phyloP scores from a whole-genome alignment of 1,140 invertebrate species.

The Trigoniulus corallinus region DNA sequence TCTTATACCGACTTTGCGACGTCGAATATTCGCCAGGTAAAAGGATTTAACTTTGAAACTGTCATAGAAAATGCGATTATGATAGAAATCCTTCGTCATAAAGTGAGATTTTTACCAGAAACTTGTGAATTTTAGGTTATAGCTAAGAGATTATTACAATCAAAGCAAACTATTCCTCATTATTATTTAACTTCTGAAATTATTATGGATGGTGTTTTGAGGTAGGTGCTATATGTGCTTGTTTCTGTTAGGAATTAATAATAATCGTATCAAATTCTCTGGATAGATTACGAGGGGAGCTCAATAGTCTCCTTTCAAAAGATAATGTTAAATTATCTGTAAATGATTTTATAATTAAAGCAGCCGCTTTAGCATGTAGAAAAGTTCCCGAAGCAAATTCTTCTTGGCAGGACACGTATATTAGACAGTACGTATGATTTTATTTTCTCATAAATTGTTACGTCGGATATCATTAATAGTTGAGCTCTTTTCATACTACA shows the following conservation, averaged over 20 bases:
- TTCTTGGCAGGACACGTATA: conserved; percentile 85
- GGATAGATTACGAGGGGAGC: conserved; percentile 45
- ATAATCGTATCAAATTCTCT: not conserved
- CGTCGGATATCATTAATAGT: not conserved
- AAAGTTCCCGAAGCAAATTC: conserved; percentile 91
- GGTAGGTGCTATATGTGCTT: conserved; percentile 22
- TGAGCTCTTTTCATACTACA: conserved; percentile 20
- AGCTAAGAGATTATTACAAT: conserved; percentile 75
- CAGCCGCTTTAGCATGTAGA: conserved; percentile 72
- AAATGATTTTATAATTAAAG: conserved; percentile 97
- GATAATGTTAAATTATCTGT: conserved; percentile 75
- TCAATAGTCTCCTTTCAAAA: conserved; percentile 61
- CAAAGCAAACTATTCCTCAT: conserved; percentile 89
- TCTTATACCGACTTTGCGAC: conserved; percentile 64
- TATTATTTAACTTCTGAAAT: conserved; percentile 86
- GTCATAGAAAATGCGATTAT: not conserved
- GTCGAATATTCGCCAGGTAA: conserved; percentile 58
- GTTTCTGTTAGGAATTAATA: conserved; percentile 8
- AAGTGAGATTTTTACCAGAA: too few species aligned
- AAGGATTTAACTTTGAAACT: conserved; percentile 4
- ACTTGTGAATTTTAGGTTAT: too few species aligned
- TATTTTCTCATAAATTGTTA: not conserved
- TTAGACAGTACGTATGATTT: conserved; percentile 63
- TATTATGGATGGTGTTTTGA: conserved; percentile 56
- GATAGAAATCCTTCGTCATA: too few species aligned